These are phyloP conservation scores for Mycteria americana DNA, from an alignment of 2,797 vertebrate genomes.

Conservation along the genomic window DNA sequence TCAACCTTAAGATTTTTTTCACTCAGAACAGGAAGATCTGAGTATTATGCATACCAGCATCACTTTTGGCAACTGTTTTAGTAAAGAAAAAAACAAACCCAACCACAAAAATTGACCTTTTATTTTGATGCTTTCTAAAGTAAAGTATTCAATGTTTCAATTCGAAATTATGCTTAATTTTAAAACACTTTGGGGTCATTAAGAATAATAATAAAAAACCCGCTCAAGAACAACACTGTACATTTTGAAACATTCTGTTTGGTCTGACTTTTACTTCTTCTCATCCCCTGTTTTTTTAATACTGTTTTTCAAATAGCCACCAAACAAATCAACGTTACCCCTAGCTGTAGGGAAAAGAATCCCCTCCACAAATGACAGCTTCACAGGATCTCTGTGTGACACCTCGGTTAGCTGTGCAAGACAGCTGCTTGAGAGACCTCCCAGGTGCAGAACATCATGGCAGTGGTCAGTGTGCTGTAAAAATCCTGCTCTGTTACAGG, in stretches of 20 bases:
- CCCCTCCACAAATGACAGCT: not conserved
- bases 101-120: not conserved
- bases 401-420: not conserved
- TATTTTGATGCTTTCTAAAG: not conserved
- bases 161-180: not conserved
- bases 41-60: not conserved
- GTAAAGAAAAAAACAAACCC: accelerated
- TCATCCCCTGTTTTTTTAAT: not conserved
- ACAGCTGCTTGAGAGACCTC: not conserved
- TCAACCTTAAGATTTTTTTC: not conserved
- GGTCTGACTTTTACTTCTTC: not conserved
- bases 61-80: not conserved
- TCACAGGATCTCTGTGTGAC: not conserved
- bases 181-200: not conserved
- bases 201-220: not conserved
- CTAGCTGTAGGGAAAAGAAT: not conserved
- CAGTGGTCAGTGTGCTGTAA: not conserved
- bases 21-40: not conserved
- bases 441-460: not conserved
- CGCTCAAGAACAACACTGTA: not conserved
- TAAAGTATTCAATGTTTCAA: not conserved
- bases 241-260: not conserved
- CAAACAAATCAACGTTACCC: not conserved
- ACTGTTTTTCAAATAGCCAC: not conserved
- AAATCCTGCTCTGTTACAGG: not conserved